Evolutionary conservation across 2,797 vertebrate genomes (phyloP).

Genomic region (Thamnophis elegans): DNA sequence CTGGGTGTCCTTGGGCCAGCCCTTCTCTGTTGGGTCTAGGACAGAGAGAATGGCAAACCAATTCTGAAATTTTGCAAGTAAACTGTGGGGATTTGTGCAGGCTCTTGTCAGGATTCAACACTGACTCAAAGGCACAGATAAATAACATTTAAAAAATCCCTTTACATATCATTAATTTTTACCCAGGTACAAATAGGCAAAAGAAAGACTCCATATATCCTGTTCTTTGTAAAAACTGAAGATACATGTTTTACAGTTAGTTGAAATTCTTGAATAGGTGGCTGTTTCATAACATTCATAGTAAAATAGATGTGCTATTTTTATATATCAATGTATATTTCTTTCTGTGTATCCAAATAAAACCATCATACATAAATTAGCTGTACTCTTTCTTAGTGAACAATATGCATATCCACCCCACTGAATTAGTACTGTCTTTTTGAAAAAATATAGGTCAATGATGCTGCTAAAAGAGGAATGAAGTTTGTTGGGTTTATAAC

Average conservation of each 20-base stretch:
- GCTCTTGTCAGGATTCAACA: neutral
- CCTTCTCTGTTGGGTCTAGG: neutral
- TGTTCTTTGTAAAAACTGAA: neutral
- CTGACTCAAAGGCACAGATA: neutral
- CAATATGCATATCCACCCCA: neutral
- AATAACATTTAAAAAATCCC: neutral
- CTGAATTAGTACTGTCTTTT: constrained; percentile 23
- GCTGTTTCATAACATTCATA: neutral
- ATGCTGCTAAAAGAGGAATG: constrained; percentile 83
- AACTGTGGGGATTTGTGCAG: neutral
- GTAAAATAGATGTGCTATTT: neutral
- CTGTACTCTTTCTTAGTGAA: neutral
- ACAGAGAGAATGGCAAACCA: neutral
- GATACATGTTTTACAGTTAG: neutral
- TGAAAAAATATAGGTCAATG: constrained; percentile 81
- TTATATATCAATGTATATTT: neutral
- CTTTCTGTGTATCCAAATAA: neutral
- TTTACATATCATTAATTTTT: neutral
- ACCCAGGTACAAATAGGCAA: neutral
- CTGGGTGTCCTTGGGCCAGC: neutral
- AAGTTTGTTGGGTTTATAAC: constrained; percentile 88
- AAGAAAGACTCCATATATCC: neutral
- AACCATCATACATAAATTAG: neutral
- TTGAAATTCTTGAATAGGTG: neutral
- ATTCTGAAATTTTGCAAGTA: neutral